Evolutionary conservation across 2,797 vertebrate genomes (phyloP).

Genomic region (Octomys mimax): DNA sequence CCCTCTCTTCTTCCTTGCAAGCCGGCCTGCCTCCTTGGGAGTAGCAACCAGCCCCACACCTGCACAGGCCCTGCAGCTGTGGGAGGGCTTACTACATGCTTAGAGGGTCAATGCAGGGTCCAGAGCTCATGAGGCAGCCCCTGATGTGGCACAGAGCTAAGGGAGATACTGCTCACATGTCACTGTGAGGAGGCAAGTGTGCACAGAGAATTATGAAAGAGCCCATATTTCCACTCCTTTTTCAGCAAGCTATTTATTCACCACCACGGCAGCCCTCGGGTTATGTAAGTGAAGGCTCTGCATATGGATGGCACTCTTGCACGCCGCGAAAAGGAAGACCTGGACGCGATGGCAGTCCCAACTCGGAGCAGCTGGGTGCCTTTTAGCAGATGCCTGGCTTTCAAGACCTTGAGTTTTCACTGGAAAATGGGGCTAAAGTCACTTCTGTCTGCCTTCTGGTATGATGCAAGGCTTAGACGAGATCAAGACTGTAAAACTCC

Average conservation of each 20-base stretch:
- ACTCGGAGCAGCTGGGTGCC: neutral
- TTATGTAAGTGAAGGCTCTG: neutral
- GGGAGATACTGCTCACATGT: neutral
- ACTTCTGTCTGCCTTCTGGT: constrained; percentile 12
- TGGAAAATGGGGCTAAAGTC: neutral
- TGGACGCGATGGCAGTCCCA: neutral
- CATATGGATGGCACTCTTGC: neutral
- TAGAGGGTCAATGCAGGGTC: neutral
- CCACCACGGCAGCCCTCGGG: neutral
- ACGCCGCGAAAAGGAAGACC: neutral
- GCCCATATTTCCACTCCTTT: constrained; percentile 24
- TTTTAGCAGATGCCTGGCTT: neutral
- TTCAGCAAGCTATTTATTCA: constrained; percentile 38
- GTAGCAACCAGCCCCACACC: neutral
- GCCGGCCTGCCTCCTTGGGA: neutral
- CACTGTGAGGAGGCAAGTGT: neutral
- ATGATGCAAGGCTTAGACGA: neutral
- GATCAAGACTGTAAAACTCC: neutral
- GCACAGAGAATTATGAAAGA: neutral
- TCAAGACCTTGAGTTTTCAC: neutral
- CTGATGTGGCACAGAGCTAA: neutral
- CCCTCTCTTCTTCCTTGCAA: neutral
- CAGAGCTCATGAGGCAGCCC: neutral
- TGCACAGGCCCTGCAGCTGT: neutral
- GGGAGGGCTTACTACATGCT: neutral